Conservation (phyloP, 2,888 invertebrate genomes). For the Heteromurus nitidus region DNA sequence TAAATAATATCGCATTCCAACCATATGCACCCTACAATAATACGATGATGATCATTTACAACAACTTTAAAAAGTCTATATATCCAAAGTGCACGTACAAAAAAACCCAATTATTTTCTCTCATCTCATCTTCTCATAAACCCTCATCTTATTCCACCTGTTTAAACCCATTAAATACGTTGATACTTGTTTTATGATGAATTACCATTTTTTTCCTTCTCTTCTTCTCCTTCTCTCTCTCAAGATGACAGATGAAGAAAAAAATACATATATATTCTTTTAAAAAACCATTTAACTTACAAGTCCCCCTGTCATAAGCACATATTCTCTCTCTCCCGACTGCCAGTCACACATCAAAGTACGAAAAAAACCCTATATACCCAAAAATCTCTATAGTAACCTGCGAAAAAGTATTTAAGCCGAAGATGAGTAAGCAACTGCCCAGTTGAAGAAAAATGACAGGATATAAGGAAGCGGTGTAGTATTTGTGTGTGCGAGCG, state of each 20-base stretch:
- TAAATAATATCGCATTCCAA: no score
- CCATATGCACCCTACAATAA: no score
- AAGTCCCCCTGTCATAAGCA: background rate
- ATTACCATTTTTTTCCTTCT: constrained; percentile 15
- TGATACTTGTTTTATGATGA: background rate
- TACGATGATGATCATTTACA: no score
- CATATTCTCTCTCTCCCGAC: background rate
- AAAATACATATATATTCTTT: no score
- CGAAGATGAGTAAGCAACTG: constrained; percentile 20
- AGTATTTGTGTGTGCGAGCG: background rate
- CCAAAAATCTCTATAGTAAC: background rate
- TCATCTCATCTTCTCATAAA: background rate
- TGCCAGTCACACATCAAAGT: constrained; percentile 12
- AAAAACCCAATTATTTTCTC: constrained; percentile 27
- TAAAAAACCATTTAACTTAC: no score
- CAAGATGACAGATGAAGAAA: background rate
- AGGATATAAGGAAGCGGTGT: background rate
- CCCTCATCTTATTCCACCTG: no score
- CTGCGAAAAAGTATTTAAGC: background rate
- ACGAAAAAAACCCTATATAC: background rate
- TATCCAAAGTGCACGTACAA: background rate
- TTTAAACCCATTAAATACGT: background rate
- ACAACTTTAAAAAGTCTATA: no score
- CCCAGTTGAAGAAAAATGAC: constrained; percentile 13
- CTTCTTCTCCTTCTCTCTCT: background rate